Base-by-base conservation (phyloP, 2,113 vertebrate species). In the Strix uralensis region DNA sequence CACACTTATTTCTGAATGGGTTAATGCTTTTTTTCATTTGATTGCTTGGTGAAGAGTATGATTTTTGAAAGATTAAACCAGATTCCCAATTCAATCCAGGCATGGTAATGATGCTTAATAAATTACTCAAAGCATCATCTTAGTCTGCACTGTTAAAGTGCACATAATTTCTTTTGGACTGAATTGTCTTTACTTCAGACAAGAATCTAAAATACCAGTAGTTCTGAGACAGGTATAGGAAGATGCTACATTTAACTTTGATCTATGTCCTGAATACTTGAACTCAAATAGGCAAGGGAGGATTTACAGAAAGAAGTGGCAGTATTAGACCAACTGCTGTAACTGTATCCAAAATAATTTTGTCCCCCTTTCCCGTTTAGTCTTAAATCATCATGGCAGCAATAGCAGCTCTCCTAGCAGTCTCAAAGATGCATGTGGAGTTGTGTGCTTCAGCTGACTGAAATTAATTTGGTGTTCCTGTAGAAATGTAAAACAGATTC, bases 281-380 rank as follows among this genome's bases (percentile, higher is more conserved):
- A 74, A 57, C 49, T 65, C 52, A 38, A 49, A 30, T 18, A 47
- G 29, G 17, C 26, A 30, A 59, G 46, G 25, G 20, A 72, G 34
- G 23, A 13, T 66, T 65, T 40, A 22, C 5, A 59, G 80, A 29
- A 46, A 32, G 17, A 20, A 79, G n/a, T 54, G 36, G 18, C 10
- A 40, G 9, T 54, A 55, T 47, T 66, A 66, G n/a, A 27, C 25
- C 9, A 54, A 14, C 29, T 59, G 21, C 22, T 62, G 15, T 54
- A 49, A 30, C 67, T 73, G 15, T 47, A 51, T 55, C 19, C 21
- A 62, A 62, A 59, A 42, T 40, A 0, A 0, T 49, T 55, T 67
- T 3, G 4, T 29, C 9, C 5, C 25, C 7, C 17, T 51, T 36
- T 67, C 15, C 7, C 2, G 0, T 49, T 77, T 23, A 59, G 51